Percentiles rank a stretch among this genome's conserved stretches.
Conservation (phyloP, 2,888 invertebrate genomes). For the Ditylenchus weischeri region DNA sequence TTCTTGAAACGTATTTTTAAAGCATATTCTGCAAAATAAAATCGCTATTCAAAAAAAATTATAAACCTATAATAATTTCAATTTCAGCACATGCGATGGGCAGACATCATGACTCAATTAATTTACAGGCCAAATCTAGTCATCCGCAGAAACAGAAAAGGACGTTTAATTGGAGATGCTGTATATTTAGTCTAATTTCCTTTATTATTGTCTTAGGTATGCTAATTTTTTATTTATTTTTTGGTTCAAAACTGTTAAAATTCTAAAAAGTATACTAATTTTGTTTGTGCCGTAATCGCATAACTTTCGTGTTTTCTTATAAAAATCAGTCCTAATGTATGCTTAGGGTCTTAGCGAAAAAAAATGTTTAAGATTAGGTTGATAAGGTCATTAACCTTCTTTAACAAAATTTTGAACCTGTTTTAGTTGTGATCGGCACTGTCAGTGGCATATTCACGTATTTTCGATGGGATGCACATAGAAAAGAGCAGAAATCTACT, state of each 20-base stretch:
- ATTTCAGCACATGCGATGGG: constrained; percentile 3
- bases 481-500: constrained; percentile 36
- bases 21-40: too few species aligned
- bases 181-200: neutral
- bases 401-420: neutral
- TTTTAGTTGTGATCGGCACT: constrained; percentile 20
- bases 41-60: too few species aligned
- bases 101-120: constrained; percentile 9
- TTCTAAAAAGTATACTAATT: too few species aligned
- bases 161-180: neutral
- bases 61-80: too few species aligned
- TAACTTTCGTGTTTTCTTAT: too few species aligned
- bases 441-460: constrained; percentile 31
- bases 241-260: too few species aligned
- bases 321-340: too few species aligned
- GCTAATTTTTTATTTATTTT: too few species aligned
- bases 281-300: too few species aligned
- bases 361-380: too few species aligned
- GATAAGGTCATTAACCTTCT: neutral
- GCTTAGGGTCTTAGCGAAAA: too few species aligned
- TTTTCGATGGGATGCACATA: constrained; percentile 27
- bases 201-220: neutral
- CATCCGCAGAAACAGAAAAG: neutral
- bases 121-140: neutral
- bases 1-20: too few species aligned